phyloP scores from a whole-genome alignment of 2,113 vertebrate genomes.

The Tapirus terrestris region DNA sequence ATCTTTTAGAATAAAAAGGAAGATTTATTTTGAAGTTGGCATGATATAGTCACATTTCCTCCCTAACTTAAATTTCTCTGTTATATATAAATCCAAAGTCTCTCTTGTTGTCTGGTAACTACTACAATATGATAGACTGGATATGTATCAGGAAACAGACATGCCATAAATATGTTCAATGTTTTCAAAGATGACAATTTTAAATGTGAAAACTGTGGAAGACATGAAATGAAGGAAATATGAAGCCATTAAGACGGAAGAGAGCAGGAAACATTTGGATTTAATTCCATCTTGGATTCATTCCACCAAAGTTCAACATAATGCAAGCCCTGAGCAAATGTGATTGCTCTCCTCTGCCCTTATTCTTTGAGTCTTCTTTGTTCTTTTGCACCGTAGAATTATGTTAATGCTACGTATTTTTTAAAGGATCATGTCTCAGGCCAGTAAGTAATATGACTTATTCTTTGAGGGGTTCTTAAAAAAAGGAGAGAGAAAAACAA shows the following conservation, averaged over 20 bases:
- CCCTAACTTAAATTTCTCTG: constrained; percentile 54
- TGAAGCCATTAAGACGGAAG: constrained; percentile 64
- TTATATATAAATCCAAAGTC: constrained; percentile 57
- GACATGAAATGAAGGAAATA: constrained; percentile 68
- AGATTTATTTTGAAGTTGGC: constrained; percentile 63
- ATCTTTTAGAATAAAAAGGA: constrained; percentile 43
- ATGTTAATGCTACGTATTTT: constrained; percentile 53
- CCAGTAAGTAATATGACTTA: constrained; percentile 36
- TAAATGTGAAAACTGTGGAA: constrained; percentile 42
- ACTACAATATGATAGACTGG: constrained; percentile 49
- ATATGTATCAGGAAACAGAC: constrained; percentile 61
- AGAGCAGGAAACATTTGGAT: constrained; percentile 80
- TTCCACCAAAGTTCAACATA: constrained; percentile 67
- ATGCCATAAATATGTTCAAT: constrained; percentile 47
- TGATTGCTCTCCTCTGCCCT: constrained; percentile 43
- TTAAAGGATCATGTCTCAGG: constrained; percentile 24
- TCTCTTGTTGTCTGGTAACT: constrained; percentile 49
- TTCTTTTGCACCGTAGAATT: constrained; percentile 56
- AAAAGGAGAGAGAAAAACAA: not conserved
- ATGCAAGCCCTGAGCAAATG: constrained; percentile 53
- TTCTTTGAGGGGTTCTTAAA: constrained; percentile 31
- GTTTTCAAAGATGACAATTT: constrained; percentile 71
- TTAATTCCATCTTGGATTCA: constrained; percentile 75
- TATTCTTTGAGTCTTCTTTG: constrained; percentile 42
- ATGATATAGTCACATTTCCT: constrained; percentile 36